phyloP scores from a whole-genome alignment of 2,797 vertebrate species.

The Lagorchestes hirsutus region DNA sequence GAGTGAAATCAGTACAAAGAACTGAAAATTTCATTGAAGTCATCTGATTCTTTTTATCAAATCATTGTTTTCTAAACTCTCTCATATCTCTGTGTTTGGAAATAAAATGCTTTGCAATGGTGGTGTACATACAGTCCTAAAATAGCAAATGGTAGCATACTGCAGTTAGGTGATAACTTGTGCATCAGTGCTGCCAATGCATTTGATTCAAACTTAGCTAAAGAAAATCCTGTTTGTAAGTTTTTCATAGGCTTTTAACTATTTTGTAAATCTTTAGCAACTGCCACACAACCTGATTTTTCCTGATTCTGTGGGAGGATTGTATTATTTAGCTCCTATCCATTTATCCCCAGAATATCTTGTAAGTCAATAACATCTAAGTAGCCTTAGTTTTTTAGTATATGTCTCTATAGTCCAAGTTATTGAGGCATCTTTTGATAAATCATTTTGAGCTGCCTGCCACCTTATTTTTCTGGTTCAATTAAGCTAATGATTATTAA shows the following conservation, averaged over 20 bases:
- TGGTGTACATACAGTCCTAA: background rate
- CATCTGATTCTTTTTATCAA: background rate
- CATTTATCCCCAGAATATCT: background rate
- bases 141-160: slow-evolving; percentile 17
- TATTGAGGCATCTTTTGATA: background rate
- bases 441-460: background rate
- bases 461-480: background rate
- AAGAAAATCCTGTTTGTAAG: background rate
- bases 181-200: slow-evolving; percentile 9
- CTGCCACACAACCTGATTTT: background rate
- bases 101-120: background rate
- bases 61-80: background rate
- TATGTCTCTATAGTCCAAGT: background rate
- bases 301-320: background rate
- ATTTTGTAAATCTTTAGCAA: slow-evolving; percentile 23
- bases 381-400: background rate
- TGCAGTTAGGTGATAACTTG: background rate
- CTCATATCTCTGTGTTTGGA: background rate
- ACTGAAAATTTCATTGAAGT: background rate
- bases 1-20: background rate
- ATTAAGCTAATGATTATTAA: background rate
- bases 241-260: slow-evolving; percentile 49
- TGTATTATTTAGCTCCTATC: background rate
- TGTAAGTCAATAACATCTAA: background rate
- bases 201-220: background rate